Evolutionary conservation across 2,113 vertebrate species (phyloP).

Genomic region (Maccullochella peelii): DNA sequence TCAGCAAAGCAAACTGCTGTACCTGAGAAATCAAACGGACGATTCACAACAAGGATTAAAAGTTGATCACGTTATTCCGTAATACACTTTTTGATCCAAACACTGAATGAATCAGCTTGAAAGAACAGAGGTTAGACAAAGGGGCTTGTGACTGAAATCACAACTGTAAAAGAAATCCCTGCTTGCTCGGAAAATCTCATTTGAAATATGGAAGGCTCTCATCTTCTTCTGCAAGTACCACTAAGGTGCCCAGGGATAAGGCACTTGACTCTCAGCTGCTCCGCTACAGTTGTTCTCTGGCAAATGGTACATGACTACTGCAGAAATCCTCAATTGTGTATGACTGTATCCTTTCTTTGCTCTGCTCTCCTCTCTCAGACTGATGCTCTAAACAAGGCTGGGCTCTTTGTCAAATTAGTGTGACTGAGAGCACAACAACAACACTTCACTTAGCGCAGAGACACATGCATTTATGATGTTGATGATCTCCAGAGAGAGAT

Average conservation of each 20-base stretch:
- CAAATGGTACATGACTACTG: conserved; percentile 44
- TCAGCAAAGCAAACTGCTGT: neutral
- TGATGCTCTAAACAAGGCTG: conserved; percentile 29
- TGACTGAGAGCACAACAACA: conserved; percentile 43
- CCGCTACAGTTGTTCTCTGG: conserved; percentile 40
- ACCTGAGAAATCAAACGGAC: neutral
- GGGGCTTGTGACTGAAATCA: neutral
- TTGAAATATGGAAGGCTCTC: conserved; percentile 40
- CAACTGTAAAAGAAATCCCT: neutral
- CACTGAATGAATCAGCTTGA: neutral
- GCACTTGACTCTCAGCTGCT: conserved; percentile 30
- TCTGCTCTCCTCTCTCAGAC: conserved; percentile 6
- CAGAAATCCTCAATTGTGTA: conserved; percentile 27
- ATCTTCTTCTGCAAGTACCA: conserved; percentile 25
- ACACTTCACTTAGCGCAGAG: neutral
- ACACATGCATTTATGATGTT: conserved; percentile 26
- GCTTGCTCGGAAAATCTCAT: neutral
- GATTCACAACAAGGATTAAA: neutral
- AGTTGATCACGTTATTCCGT: neutral
- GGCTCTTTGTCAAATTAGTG: conserved; percentile 34
- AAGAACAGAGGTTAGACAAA: neutral
- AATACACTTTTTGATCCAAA: neutral
- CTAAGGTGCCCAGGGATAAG: conserved; percentile 33
- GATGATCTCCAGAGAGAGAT: conserved; percentile 21
- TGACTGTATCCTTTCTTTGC: conserved; percentile 4